Percentiles rank a stretch among this genome's conserved stretches.
Conservation (phyloP, 2,888 invertebrate species). For the Luffia ferchaultella region DNA sequence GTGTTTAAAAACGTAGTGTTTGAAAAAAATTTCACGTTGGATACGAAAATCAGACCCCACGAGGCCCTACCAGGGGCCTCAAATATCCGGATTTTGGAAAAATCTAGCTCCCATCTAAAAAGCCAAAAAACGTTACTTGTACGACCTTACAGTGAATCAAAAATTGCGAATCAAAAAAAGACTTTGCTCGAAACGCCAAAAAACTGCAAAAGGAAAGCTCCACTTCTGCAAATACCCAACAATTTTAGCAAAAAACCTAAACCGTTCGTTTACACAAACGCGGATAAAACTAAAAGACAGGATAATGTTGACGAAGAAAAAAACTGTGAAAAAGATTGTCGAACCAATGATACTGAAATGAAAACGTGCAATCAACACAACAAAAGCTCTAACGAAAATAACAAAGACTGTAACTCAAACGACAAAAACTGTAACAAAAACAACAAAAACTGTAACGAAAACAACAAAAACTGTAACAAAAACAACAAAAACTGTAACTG, state of each 20-base stretch:
- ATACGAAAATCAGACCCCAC: constrained; percentile 25
- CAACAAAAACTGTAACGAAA: constrained; percentile 16
- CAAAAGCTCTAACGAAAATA: neutral
- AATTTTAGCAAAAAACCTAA: constrained; percentile 40
- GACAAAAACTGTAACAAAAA: constrained; percentile 11
- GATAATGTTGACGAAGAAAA: neutral
- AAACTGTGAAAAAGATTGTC: neutral
- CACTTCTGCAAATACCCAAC: constrained; percentile 40
- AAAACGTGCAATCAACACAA: constrained; percentile 11
- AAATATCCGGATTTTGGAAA: constrained; percentile 7
- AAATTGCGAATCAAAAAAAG: constrained; percentile 18
- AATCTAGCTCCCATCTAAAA: constrained; percentile 12
- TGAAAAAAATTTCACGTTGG: constrained; percentile 43
- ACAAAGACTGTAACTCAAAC: constrained; percentile 18
- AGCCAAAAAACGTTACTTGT: constrained; percentile 39
- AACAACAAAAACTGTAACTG: constrained; percentile 8
- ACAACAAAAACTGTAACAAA: constrained; percentile 11
- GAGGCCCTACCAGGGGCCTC: constrained; percentile 51
- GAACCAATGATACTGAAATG: constrained; percentile 19
- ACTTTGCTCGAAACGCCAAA: constrained; percentile 43
- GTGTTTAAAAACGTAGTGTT: neutral
- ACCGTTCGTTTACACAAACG: constrained; percentile 19
- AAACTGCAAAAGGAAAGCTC: constrained; percentile 40
- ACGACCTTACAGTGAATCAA: constrained; percentile 29
- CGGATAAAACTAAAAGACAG: neutral